Evolutionary conservation across 2,888 invertebrate species (phyloP).

Genomic region (Erannis defoliaria): DNA sequence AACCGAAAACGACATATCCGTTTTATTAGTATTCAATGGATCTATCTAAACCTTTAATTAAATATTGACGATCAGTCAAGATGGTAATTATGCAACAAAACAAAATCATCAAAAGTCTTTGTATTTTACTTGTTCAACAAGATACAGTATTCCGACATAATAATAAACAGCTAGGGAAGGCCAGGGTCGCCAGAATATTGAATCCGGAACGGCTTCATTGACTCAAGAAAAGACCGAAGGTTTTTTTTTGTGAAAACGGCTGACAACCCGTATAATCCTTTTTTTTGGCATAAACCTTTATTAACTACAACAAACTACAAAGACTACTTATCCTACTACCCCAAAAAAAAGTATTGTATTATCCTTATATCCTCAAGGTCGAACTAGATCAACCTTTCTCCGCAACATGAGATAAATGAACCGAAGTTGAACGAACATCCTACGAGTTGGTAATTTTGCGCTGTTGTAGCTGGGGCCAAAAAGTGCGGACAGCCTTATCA

Average conservation of each 20-base stretch:
- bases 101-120: background rate
- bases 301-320: too few relatives aligned
- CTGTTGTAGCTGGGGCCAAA: slow-evolving; percentile 2
- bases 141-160: background rate
- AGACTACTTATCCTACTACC: too few relatives aligned
- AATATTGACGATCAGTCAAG: too few relatives aligned
- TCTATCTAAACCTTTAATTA: too few relatives aligned
- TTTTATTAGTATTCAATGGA: too few relatives aligned
- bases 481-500: slow-evolving; percentile 7
- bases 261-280: slow-evolving; percentile 17
- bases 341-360: too few relatives aligned
- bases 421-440: slow-evolving; percentile 3
- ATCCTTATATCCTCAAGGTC: slow-evolving; percentile 15
- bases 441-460: slow-evolving; percentile 12
- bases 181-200: slow-evolving; percentile 14
- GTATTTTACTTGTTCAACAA: background rate
- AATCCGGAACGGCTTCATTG: slow-evolving; percentile 14
- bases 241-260: slow-evolving; percentile 21
- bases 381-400: slow-evolving; percentile 9
- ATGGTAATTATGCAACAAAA: background rate
- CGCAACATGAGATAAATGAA: slow-evolving; percentile 10
- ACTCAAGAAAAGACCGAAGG: slow-evolving; percentile 8
- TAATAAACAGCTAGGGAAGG: slow-evolving; percentile 3
- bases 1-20: too few relatives aligned
- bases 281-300: too few relatives aligned